Evolutionary conservation across 2,113 vertebrate genomes (phyloP).

Genomic region (Ancistrus triradiatus): DNA sequence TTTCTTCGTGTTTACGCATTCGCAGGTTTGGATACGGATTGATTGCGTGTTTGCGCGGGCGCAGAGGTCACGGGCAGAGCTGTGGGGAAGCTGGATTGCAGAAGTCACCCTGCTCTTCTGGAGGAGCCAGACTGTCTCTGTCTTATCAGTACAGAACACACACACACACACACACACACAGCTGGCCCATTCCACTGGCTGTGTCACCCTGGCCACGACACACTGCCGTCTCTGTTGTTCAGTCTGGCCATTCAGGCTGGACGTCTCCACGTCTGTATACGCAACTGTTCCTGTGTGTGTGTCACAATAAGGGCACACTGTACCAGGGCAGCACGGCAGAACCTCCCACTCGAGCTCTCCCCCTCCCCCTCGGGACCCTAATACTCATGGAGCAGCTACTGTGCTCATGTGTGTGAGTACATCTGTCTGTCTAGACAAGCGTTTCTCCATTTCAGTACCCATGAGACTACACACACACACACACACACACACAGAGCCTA

Average conservation of each 20-base stretch:
- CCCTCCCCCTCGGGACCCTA: conserved; percentile 45
- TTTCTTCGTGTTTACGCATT: conserved; percentile 11
- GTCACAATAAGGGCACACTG: conserved; percentile 31
- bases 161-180: conserved; percentile 45
- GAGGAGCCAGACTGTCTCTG: conserved; percentile 86
- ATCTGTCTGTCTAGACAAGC: conserved; percentile 36
- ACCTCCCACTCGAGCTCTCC: conserved; percentile 45
- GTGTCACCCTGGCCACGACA: conserved; percentile 55
- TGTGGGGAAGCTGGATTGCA: conserved; percentile 57
- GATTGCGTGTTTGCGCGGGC: neutral
- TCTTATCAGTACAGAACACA: conserved; percentile 75
- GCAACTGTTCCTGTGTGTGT: neutral
- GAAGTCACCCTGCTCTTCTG: conserved; percentile 64
- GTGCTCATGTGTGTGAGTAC: conserved; percentile 11
- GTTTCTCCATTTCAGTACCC: conserved; percentile 30
- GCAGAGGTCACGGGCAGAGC: conserved; percentile 5
- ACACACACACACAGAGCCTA: conserved; percentile 7
- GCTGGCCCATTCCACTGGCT: conserved; percentile 60
- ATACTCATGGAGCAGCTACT: conserved; percentile 44
- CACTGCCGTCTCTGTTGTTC: conserved; percentile 56
- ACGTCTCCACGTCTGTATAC: neutral
- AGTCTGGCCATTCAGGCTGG: neutral
- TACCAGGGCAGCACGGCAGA: conserved; percentile 23
- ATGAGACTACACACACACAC: conserved; percentile 22
- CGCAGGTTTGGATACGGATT: conserved; percentile 14